phyloP scores from a whole-genome alignment of 2,888 invertebrate species.

The Yponomeuta malinellus region DNA sequence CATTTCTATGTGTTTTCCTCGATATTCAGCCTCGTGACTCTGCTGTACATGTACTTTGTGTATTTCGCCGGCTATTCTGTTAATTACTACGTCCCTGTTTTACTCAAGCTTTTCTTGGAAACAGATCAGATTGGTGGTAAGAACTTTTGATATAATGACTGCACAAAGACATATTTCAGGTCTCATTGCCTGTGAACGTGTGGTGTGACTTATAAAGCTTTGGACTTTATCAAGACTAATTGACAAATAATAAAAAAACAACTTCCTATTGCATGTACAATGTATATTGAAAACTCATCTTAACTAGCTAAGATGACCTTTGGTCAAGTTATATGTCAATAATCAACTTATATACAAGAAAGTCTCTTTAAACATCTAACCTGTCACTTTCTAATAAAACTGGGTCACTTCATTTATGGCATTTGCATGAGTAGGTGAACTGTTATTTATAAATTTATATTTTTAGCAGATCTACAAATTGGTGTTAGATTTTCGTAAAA shows the following conservation, averaged over 20 bases:
- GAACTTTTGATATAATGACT: conserved; percentile 24
- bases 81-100: conserved; percentile 58
- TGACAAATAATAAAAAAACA: no score
- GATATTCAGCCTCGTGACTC: conserved; percentile 65
- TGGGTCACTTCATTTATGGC: background rate
- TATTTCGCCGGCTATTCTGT: conserved; percentile 67
- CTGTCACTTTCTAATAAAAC: background rate
- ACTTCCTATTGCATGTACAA: no score
- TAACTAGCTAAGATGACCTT: background rate
- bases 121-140: conserved; percentile 70
- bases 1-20: conserved; percentile 87
- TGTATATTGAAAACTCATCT: no score
- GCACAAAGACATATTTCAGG: no score
- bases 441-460: no score
- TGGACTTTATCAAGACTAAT: no score
- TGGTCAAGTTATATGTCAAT: background rate
- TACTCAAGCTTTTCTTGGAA: conserved; percentile 66
- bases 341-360: background rate
- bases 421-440: background rate
- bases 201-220: no score
- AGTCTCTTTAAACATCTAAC: background rate
- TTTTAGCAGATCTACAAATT: no score
- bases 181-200: no score
- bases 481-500: no score
- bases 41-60: conserved; percentile 64